Evolutionary conservation across 1,140 invertebrate genomes (phyloP), one percentile per base, ranked within the genome.

Genomic region (Campoletis sonorensis): DNA sequence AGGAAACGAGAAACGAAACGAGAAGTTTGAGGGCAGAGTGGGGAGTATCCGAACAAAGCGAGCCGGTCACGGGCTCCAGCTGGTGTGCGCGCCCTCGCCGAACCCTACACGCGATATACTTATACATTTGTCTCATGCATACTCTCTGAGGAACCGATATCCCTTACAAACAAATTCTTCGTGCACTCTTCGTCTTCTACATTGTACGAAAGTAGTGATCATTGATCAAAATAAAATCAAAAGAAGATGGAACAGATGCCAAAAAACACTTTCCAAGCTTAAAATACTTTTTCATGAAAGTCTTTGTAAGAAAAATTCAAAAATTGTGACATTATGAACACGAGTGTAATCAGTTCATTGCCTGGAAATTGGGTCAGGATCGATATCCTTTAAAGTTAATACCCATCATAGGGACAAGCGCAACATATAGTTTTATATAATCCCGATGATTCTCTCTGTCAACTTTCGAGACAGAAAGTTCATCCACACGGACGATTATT

Each of bases 11-110:
- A 58, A 58, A 45, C 54, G 54, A 58, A 58, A 58, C 54, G 54
- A n/a, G 21, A 21, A 58, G 54, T 58, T 58, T 58, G n/a, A 58
- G 7, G 5, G 16, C 8, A 23, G 4, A n/a, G 54, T 4, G 54
- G 54, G 54, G 54, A 58, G 15, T n/a, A 15, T 8, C 23, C 10
- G 72, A 76, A 76, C 72, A 76, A 76, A 76, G 72, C 8, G 54
- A 58, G 72, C 72, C 72, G 30, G 49, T 51, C 49, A 49, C 54
- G 21, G 54, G 72, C 30, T n/a, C 49, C 72, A 40, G 33, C 72
- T 76, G 72, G 72, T 76, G 23, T 49, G 30, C 72, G 33, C 45
- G 26, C 37, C 37, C 45, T 51, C 72, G 30, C 11, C n/a, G 26
- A 26, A 23, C 16, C 37, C 72, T 40, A 49, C n/a, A n/a, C 45